A percentile compares a stretch with the other conserved stretches of the same genome.
phyloP scores from a whole-genome alignment of 2,113 vertebrate species.

The Hiodon alosoides region DNA sequence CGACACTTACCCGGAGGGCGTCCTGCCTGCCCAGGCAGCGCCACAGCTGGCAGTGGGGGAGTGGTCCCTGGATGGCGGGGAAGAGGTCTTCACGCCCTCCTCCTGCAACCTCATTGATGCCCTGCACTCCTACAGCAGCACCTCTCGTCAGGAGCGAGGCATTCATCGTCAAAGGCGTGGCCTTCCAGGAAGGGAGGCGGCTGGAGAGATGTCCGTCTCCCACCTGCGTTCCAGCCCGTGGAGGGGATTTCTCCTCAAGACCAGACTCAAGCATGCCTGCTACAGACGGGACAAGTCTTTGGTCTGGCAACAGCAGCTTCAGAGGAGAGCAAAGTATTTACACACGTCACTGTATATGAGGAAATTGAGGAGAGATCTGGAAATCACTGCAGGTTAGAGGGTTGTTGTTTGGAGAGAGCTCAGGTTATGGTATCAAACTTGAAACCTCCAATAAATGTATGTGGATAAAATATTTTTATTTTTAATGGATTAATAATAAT shows the following conservation, averaged over 20 bases:
- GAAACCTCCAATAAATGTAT: too few relatives aligned
- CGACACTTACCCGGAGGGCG: neutral
- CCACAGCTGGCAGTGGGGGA: constrained; percentile 17
- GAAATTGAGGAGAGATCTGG: constrained; percentile 55
- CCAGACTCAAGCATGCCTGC: neutral
- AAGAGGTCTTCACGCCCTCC: constrained; percentile 52
- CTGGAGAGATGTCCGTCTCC: neutral
- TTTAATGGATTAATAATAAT: neutral
- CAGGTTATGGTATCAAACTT: too few relatives aligned
- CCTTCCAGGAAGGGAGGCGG: too few relatives aligned
- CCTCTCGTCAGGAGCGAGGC: constrained; percentile 61
- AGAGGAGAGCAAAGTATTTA: neutral
- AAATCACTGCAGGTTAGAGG: constrained; percentile 3
- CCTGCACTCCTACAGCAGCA: constrained; percentile 73
- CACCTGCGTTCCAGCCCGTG: neutral
- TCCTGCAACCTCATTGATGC: constrained; percentile 71
- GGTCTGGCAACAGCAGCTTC: constrained; percentile 1
- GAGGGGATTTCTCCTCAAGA: neutral
- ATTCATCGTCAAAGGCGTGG: neutral
- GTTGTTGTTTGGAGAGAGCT: constrained; percentile 37
- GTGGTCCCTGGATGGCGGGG: constrained; percentile 14
- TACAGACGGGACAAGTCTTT: neutral
- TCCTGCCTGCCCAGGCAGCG: neutral
- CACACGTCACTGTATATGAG: constrained; percentile 47
- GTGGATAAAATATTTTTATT: too few relatives aligned